These are phyloP conservation scores for Cabera pusaria DNA, from an alignment of 2,888 invertebrate genomes.

Conservation along the genomic window DNA sequence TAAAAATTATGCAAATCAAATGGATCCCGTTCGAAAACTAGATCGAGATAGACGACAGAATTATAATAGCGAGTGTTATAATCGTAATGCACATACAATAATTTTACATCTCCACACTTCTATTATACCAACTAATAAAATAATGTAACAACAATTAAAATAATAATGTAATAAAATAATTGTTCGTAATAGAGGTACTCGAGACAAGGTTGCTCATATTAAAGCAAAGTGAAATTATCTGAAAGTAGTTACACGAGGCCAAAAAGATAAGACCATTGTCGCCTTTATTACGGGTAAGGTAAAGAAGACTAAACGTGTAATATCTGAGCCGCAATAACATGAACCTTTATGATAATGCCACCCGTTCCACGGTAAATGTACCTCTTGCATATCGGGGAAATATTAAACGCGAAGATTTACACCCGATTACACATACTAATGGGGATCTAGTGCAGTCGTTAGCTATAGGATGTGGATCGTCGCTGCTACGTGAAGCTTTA, in stretches of 20 bases:
- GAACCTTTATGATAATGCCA: constrained; percentile 60
- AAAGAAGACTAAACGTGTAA: constrained; percentile 52
- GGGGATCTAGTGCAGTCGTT: constrained; percentile 10
- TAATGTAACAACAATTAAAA: no score
- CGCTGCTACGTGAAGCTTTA: no score
- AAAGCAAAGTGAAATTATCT: constrained; percentile 25
- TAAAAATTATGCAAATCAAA: no score
- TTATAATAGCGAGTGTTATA: no score
- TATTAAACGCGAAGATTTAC: constrained; percentile 38
- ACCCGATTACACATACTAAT: constrained; percentile 24
- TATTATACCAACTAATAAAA: no score
- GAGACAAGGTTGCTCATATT: constrained; percentile 18
- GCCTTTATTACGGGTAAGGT: constrained; percentile 44
- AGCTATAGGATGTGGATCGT: no score
- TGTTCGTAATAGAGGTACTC: constrained; percentile 31
- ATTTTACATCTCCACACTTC: no score
- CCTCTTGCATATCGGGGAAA: constrained; percentile 43
- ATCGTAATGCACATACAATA: no score
- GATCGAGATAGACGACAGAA: no score
- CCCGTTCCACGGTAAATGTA: constrained; percentile 42
- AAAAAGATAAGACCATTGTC: constrained; percentile 47
- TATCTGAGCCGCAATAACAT: constrained; percentile 56
- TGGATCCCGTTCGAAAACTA: no score
- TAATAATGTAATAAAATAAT: no score
- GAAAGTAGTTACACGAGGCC: constrained; percentile 31